A percentile compares a stretch with the other conserved stretches of the same genome.
Conservation (phyloP, 2,113 vertebrate genomes). For the cat (Felis catus) region DNA sequence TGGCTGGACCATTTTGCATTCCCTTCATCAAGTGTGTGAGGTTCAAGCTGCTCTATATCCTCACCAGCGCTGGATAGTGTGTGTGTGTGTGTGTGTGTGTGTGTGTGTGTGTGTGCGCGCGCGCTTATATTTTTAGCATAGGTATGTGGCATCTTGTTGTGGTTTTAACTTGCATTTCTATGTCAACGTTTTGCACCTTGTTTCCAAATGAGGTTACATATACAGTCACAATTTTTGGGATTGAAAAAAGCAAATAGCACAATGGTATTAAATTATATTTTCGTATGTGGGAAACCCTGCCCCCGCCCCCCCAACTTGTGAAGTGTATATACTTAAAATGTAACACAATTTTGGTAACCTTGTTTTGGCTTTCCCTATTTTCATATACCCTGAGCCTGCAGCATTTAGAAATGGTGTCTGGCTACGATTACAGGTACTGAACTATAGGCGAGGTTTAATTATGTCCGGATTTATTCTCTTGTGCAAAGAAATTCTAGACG, state of each 20-base stretch:
- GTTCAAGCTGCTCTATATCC: not conserved
- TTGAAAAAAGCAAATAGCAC: constrained; percentile 28
- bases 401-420: constrained; percentile 45
- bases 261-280: constrained; percentile 54
- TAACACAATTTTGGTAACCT: constrained; percentile 40
- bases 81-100: not conserved
- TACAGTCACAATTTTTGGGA: constrained; percentile 39
- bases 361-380: constrained; percentile 55
- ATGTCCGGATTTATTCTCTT: not conserved
- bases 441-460: constrained; percentile 28
- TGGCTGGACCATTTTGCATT: not conserved
- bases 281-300: constrained; percentile 1
- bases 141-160: not conserved
- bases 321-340: constrained; percentile 58
- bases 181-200: constrained; percentile 23
- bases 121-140: not conserved
- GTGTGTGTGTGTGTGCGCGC: no score
- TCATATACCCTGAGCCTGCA: constrained; percentile 20
- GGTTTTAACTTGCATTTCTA: constrained; percentile 50
- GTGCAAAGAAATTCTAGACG: constrained; percentile 45
- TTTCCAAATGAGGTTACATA: constrained; percentile 40
- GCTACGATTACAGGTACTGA: constrained; percentile 32
- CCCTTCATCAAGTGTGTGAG: not conserved
- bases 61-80: not conserved
- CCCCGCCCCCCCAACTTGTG: not conserved